Percentiles rank a stretch among this genome's conserved stretches.
phyloP scores from a whole-genome alignment of 2,888 invertebrate species.

The Synergus gifuensis region DNA sequence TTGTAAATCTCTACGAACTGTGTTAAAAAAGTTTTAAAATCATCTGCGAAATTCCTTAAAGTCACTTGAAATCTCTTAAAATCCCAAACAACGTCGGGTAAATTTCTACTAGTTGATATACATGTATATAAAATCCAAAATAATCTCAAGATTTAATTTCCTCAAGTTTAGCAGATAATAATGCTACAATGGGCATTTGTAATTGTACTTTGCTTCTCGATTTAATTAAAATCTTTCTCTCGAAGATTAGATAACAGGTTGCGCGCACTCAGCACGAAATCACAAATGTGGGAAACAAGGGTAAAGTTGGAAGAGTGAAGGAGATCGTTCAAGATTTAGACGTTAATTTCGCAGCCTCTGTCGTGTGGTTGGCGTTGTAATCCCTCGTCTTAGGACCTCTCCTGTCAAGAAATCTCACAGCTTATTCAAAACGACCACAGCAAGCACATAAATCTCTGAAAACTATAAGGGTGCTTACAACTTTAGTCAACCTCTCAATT shows the following conservation, averaged over 20 bases:
- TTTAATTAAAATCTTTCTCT: not conserved
- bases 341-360: constrained; percentile 56
- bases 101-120: no score
- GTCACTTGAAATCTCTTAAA: no score
- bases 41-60: no score
- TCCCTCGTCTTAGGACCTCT: constrained; percentile 61
- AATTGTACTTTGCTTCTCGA: not conserved
- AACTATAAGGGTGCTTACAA: constrained; percentile 53
- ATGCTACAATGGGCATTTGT: not conserved
- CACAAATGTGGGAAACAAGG: constrained; percentile 39
- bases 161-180: not conserved
- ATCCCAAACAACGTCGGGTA: no score
- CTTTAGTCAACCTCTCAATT: constrained; percentile 50
- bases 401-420: constrained; percentile 47
- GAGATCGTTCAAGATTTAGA: constrained; percentile 44
- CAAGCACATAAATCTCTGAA: constrained; percentile 59
- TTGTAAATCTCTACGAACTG: no score
- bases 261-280: not conserved
- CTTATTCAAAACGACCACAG: constrained; percentile 50
- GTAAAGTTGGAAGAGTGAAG: constrained; percentile 6
- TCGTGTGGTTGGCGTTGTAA: constrained; percentile 69
- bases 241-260: constrained; percentile 9
- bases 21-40: no score
- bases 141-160: not conserved
- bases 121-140: not conserved